Base-by-base conservation (phyloP, 1,140 invertebrate species). In the Leptinotarsa lineolata region DNA sequence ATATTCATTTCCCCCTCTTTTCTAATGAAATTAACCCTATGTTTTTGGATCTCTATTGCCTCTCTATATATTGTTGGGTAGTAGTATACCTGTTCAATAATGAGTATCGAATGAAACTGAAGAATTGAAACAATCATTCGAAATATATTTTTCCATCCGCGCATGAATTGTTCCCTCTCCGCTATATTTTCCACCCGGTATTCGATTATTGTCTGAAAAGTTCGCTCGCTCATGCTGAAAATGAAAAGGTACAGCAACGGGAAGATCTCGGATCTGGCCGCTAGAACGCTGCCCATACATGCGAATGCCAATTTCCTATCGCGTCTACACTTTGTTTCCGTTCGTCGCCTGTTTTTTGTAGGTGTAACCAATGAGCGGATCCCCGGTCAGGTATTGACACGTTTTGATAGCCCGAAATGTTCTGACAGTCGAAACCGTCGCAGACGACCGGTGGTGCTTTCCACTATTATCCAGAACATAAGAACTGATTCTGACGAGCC, bases 281-380 rank as follows among this genome's bases (percentile, higher is more conserved):
- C 30, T 39, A 8, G 11, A 39, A 39, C 8, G 30, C 30, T 39
- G 30, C 8, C 48, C 15, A 66, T 39, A 66, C 64, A 39, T 66
- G 64, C 39, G 64, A 66, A 66, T 66, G 30, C 64, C 64, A 66
- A 66, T 66, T 66, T 66, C 64, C 64, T 66, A 66, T 66, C 64
- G 64, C 15, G 39, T 66, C 22, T 44, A 46, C 64, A 30, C 39
- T 66, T 66, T 44, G 30, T 44, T 66, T 66, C 64, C 64, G 64
- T 66, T 66, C 64, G 30, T 44, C 64, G 64, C 24, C 22, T 39
- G 22, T 16, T 66, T 66, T 66, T 66, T 66, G 64, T 66, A 66
- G 64, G 22, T 16, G 64, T 44, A 66, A 66, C 39, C 64, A 20
- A 39, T 66, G 64, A 66, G 48, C 48, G n/a, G 48, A 15, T 18